Percentiles rank a stretch among this genome's conserved stretches.
Evolutionary conservation across 2,797 vertebrate species (phyloP).

Genomic region (Coilia nasus): DNA sequence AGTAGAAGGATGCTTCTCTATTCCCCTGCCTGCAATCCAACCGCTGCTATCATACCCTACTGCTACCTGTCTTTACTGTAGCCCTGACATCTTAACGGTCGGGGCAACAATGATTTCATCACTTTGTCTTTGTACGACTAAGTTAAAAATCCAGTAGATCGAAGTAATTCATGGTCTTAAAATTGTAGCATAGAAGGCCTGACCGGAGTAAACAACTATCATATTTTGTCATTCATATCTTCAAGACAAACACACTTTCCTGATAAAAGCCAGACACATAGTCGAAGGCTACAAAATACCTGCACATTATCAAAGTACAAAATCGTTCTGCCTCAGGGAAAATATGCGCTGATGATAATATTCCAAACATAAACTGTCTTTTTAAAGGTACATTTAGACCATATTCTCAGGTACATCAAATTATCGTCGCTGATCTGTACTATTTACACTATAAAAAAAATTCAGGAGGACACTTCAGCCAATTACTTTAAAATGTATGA

Average conservation of each 20-base stretch:
- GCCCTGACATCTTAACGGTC: not conserved
- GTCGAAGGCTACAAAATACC: not conserved
- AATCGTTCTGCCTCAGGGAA: not conserved
- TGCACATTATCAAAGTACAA: not conserved
- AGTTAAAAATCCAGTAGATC: not conserved
- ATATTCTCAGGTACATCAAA: too few relatives aligned
- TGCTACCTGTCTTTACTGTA: not conserved
- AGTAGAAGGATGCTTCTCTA: slow-evolving; percentile 45
- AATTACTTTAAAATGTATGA: too few relatives aligned
- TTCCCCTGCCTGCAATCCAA: slow-evolving; percentile 29
- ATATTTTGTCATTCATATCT: not conserved
- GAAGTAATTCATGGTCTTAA: not conserved
- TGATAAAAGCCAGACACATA: too few relatives aligned
- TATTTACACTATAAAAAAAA: too few relatives aligned
- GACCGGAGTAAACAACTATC: not conserved
- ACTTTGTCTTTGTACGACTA: not conserved
- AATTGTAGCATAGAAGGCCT: not conserved
- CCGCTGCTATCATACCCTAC: not conserved
- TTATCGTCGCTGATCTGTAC: too few relatives aligned
- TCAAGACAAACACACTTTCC: not conserved
- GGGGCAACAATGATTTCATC: not conserved
- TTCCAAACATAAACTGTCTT: too few relatives aligned
- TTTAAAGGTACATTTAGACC: too few relatives aligned
- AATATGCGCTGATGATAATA: too few relatives aligned
- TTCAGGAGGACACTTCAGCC: too few relatives aligned